Base-by-base conservation (phyloP, 2,888 invertebrate genomes). In the Caenorhabditis afra region DNA sequence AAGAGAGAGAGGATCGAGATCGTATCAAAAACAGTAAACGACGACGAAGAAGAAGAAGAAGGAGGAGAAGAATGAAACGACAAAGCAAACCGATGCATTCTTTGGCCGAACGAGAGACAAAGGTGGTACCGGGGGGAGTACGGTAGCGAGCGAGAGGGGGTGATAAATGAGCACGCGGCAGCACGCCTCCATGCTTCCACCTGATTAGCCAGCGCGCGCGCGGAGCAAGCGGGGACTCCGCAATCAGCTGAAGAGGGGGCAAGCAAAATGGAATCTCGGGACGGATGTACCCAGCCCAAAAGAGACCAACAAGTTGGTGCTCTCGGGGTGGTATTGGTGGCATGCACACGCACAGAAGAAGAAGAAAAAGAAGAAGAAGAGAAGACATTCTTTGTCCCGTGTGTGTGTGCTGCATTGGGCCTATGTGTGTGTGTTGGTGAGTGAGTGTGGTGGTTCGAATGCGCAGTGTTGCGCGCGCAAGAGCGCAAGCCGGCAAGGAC, bases 401-500 rank as follows among this genome's bases (percentile, higher is more conserved):
- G 41, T 49, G 29, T 58, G 57, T 70, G 49, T 61, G 29, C 29
- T 29, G 29, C 7, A 29, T 29, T 62, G 37, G 50, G 59, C 22
- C 41, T 70, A 52, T 70, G 41, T 71, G 62, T 71, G 50, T 67
- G 39, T 67, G 41, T 41, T 39, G 49, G 58, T 58, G 71, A 57
- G 44, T 55, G 71, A 44, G 55, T 55, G 70, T 39, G 71, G 39
- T 52, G 41, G 55, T 16, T 23, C 55, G 71, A 53, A 55, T 47
- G 71, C 62, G 62, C 61, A 70, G 71, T 29, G 55, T 62, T 62
- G 62, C 61, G 61, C 45, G 62, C 61, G 67, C 59, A 68, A 68
- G 70, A 70, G 70, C 68, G 70, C 70, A 68, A 61, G 52, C 49
- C 37, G 55, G 67, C 67, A 68, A 68, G 68, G 68, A 68, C 55